A percentile compares a stretch with the other conserved stretches of the same genome.
phyloP scores from a whole-genome alignment of 2,888 invertebrate genomes.

The Invenusta paracnida region DNA sequence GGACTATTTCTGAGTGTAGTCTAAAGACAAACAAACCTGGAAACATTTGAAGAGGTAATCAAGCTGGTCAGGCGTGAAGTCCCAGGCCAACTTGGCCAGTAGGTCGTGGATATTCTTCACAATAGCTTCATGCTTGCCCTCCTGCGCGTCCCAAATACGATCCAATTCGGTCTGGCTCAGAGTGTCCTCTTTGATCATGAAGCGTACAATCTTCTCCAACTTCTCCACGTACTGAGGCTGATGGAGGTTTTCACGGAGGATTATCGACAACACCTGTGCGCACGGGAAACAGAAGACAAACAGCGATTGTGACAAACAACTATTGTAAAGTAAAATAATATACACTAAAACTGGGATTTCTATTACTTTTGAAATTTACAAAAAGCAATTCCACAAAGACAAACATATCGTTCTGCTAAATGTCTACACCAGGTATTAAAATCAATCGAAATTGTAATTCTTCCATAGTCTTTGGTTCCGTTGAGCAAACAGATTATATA shows the following conservation, averaged over 20 bases:
- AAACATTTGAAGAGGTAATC: conserved; percentile 95
- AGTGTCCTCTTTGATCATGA: conserved; percentile 79
- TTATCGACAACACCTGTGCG: conserved; percentile 80
- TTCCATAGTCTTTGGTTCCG: no score
- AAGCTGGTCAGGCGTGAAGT: conserved; percentile 90
- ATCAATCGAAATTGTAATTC: no score
- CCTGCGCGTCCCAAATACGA: conserved; percentile 88
- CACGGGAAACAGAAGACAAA: no score
- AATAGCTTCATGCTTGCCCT: conserved; percentile 94
- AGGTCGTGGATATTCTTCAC: conserved; percentile 92
- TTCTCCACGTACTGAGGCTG: conserved; percentile 92
- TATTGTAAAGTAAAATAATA: no score
- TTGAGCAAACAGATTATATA: no score
- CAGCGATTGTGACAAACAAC: no score
- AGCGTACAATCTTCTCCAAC: conserved; percentile 89
- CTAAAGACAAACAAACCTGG: conserved; percentile 67
- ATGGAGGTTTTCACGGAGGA: conserved; percentile 86
- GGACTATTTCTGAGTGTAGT: no score
- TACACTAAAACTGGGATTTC: no score
- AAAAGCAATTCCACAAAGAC: no score
- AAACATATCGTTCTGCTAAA: no score
- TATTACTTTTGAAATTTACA: no score
- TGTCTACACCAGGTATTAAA: no score
- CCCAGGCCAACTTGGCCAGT: conserved; percentile 92
- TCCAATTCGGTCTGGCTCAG: conserved; percentile 84